Evolutionary conservation across 2,888 invertebrate species (phyloP).

Genomic region (Didymodactylos carnosus): DNA sequence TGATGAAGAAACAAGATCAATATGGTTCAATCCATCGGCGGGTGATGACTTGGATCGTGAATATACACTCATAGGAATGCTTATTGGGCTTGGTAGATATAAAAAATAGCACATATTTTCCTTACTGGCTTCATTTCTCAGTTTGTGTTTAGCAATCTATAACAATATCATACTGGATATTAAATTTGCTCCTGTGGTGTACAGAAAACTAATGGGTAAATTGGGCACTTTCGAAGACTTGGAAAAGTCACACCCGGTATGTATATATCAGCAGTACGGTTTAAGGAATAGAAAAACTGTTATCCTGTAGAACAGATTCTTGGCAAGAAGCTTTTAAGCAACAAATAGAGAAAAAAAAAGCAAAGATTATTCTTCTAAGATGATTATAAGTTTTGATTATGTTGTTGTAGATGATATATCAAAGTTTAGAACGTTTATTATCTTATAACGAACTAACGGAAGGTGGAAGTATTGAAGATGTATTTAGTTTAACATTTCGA

Average conservation of each 20-base stretch:
- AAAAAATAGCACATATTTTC: too few relatives aligned
- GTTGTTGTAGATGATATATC: constrained; percentile 47
- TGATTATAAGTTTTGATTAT: not conserved
- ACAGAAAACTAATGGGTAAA: constrained; percentile 72
- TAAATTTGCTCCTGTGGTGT: constrained; percentile 83
- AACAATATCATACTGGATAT: constrained; percentile 81
- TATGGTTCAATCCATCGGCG: constrained; percentile 76
- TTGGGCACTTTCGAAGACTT: constrained; percentile 69
- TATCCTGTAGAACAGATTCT: too few relatives aligned
- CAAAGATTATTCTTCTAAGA: too few relatives aligned
- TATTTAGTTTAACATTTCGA: constrained; percentile 71
- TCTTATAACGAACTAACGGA: constrained; percentile 43
- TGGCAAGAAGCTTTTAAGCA: too few relatives aligned
- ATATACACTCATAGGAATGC: constrained; percentile 75
- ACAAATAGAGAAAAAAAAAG: too few relatives aligned
- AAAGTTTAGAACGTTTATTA: constrained; percentile 59
- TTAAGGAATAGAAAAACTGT: too few relatives aligned
- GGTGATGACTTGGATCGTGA: constrained; percentile 72
- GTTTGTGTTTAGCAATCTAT: constrained; percentile 81
- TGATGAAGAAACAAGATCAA: constrained; percentile 41
- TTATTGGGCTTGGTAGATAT: too few relatives aligned
- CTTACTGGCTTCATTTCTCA: too few relatives aligned
- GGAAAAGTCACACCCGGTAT: constrained; percentile 67
- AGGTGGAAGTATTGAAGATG: constrained; percentile 62
- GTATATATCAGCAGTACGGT: too few relatives aligned